Evolutionary conservation across 2,888 invertebrate genomes (phyloP), one percentile per base, ranked within the genome.

Genomic region (Xestia xanthographa): DNA sequence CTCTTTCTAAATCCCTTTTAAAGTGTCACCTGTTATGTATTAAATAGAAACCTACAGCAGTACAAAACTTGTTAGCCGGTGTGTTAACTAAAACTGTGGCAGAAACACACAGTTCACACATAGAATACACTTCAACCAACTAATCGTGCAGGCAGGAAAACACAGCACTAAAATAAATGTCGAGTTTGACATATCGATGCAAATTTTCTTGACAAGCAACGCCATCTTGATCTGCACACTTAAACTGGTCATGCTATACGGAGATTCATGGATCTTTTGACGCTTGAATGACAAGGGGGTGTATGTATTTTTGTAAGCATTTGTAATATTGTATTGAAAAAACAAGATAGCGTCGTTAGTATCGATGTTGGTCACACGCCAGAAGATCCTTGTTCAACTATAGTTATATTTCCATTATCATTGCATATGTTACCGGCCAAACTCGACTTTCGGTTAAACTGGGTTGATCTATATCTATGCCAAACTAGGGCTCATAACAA

Each of bases 11-110:
- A 66, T 34, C 58, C 50, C 1, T 60, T 63, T 60, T 50, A 62
- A 71, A 34, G 56, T 65, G 22, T 63, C 69, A 66, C 29, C 45
- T 73, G 71, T 72, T 77, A 74, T 74, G 62, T 68, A 74, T 53
- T 58, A 69, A 69, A 73, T 66, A 80, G 53, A 67, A 81, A 56
- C 82, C 72, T 85, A 77, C 83, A 77, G 63, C 71, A 65, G 85
- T 83, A 82, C 82, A 85, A 83, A 80, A 73, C 72, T 56, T 85
- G 80, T 72, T 76, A 72, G 66, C 68, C 17, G 48, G 53, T 71
- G 63, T 38, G 65, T 66, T 11, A 53, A 66, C 60, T 72, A 72
- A 68, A 45, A 29, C 58, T 65, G 43, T 41, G 50, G 43, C 50
- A 71, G 66, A 53, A 38, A 22, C 9, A 4, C 17, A 63, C 43